Evolutionary conservation across 2,113 vertebrate genomes (phyloP), one percentile per base, ranked within the genome.

Genomic region (Coreoperca whiteheadi): DNA sequence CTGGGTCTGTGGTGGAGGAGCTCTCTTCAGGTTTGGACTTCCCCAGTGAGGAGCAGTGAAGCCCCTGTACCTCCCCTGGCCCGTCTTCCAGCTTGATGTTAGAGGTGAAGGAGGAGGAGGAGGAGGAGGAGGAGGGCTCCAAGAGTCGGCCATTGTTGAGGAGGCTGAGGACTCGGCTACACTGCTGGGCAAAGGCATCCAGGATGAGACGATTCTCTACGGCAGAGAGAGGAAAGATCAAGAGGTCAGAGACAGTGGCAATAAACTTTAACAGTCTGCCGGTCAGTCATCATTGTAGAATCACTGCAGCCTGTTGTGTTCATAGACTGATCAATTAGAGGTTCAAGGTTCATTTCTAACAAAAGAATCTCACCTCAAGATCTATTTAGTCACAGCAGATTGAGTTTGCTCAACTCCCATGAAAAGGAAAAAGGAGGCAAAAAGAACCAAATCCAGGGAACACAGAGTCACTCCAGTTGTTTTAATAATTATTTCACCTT

Each of bases 181-280:
- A 99, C 56, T 99, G 97, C 85, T 99, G 98, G 68, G 98, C 98
- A 89, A 99, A 99, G 90, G 98, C 98, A 89, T 99, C 98, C 93
- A 99, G 91, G 90, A 99, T 99, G 94, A 99, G 96, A 20, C 97
- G 97, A 87, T 97, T 97, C 93, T 99, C 98, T 99, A 93, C 43
- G 91, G 95, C 16, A 54, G 34, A 71, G 15, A 43, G 25, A 67
- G 23, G 21, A 6, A 16, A 74, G 32, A n/a, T 14, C 8, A 34
- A 21, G 9, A 25, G 32, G 25, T 70, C 14, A 71, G 30, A 41
- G 25, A 4, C 6, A 23, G 10, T 21, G 28, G 14, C 1, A 3
- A 2, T 28, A 41, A 37, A 8, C 8, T 48, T 23, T 57, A 25
- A 25, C 51, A 6, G 20, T 50, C 18, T 14, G 6, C 5, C 16